Base-by-base conservation (phyloP, 2,888 invertebrate species). In the Dynastes tityus region DNA sequence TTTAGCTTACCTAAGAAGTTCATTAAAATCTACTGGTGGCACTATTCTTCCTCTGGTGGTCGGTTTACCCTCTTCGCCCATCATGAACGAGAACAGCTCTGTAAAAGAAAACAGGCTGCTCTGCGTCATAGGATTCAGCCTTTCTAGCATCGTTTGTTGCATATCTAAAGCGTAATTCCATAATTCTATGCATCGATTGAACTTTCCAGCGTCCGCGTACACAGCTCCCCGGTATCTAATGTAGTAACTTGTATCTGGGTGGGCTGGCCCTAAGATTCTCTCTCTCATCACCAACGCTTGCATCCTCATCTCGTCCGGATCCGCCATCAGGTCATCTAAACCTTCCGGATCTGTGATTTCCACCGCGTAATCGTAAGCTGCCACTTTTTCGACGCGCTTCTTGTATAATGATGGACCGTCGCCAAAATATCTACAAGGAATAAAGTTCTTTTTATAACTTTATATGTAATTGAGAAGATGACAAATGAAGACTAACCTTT, bases 111-210 rank as follows among this genome's bases (percentile, higher is more conserved):
- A 94, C 80, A 98, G 92, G 81, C 96, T 96, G 87, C 97, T 97
- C 88, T 98, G 97, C 11, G 98, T 98, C 94, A 98, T 96, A 37
- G 97, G 96, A 87, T 96, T 97, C 73, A 98, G 92, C 27, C 98
- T 96, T 84, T 97, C 97, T 82, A 98, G 91, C 90, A 97, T 96
- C 81, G 94, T 93, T 87, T 97, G 97, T 89, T 98, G 98, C 96
- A 98, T 97, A 87, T 97, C 97, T 53, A 98, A 91, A 40, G 98
- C 98, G 90, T 98, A 98, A 89, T 97, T 96, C 98, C 98, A 98
- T 81, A 98, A 91, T 85, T 95, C 94, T 82, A 98, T 96, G 89
- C 98, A 98, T 83, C 95, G 92, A 84, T 94, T 92, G 90, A 98
- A 98, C 85, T 97, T 95, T 2, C 98, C 89, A 81, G 96, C 95